Base-by-base conservation (phyloP, 2,113 vertebrate genomes). In the Stigmatopora nigra region DNA sequence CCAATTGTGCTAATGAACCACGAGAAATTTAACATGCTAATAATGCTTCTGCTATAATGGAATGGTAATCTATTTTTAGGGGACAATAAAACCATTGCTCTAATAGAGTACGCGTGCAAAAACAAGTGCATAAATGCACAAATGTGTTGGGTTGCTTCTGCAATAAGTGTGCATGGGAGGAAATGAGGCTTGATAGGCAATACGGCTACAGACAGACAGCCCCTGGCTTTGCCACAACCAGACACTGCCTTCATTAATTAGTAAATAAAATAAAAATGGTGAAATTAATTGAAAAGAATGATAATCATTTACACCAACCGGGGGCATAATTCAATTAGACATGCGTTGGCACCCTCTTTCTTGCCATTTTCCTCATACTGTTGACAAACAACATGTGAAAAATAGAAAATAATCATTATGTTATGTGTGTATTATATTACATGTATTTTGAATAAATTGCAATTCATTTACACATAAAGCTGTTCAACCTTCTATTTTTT, bases 231-330 rank as follows among this genome's bases (percentile, higher is more conserved):
- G 63, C 80, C 71, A 79, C 81, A 78, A 84, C 79, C 86, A 87
- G 87, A 80, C 79, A 57, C 81, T 81, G 88, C 82, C 89, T 86
- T 86, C 84, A 90, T 90, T 91, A 89, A 92, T 91, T 90, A 89
- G 85, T 88, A 91, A 91, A 91, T 92, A 90, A 90, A 91, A 91
- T 31, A 92, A 87, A 83, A 92, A 91, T 88, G 85, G 89, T 89
- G 83, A 89, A 92, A 89, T 88, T 90, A 91, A 91, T 90, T 91
- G 89, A 89, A 90, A 88, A 86, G 83, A 82, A 84, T 81, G 84
- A 82, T 88, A 88, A 91, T 90, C 80, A 90, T 89, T 90, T 85
- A 77, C 77, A 84, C 77, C 79, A 77, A 89, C 89, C 88, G 89
- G 82, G 83, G 89, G 88, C 89, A 82, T 87, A 86, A 89, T 88